Evolutionary conservation across 2,888 invertebrate genomes (phyloP).

Genomic region (Oligia latruncula): DNA sequence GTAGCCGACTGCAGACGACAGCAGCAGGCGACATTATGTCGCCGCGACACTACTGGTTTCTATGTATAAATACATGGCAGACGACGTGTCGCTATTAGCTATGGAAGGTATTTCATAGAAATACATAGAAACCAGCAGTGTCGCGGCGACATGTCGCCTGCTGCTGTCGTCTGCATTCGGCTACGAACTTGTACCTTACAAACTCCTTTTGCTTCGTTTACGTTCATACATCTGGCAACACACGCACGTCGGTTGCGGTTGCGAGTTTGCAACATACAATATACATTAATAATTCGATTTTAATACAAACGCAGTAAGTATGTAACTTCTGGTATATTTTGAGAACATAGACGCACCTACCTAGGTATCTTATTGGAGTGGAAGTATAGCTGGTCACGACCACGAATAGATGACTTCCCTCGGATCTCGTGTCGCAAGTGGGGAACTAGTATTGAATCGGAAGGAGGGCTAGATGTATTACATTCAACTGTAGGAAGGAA

Average conservation of each 20-base stretch:
- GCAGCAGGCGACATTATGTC: too few relatives aligned
- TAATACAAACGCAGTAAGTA: not conserved
- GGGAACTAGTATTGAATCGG: constrained; percentile 29
- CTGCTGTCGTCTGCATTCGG: too few relatives aligned
- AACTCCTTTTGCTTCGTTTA: not conserved
- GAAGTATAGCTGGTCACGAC: constrained; percentile 4
- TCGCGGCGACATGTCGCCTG: too few relatives aligned
- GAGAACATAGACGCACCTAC: not conserved
- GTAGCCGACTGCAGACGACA: too few relatives aligned
- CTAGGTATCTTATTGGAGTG: constrained; percentile 1
- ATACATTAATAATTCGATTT: not conserved
- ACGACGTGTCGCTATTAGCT: too few relatives aligned
- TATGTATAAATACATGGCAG: too few relatives aligned
- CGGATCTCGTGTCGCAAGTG: constrained; percentile 5
- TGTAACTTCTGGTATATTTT: not conserved
- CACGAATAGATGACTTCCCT: constrained; percentile 39
- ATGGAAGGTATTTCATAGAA: too few relatives aligned
- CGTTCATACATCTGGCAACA: not conserved
- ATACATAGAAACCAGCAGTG: too few relatives aligned
- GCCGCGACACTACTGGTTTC: too few relatives aligned
- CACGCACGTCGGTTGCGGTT: not conserved
- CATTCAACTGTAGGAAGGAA: not conserved
- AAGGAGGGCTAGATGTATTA: constrained; percentile 9
- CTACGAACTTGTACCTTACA: not conserved
- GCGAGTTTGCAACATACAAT: not conserved